Percentiles rank a stretch among this genome's conserved stretches.
phyloP scores from a whole-genome alignment of 2,113 vertebrate species.

The human (Homo sapiens) region GRCh38 chr12:34062501-34063000 shows the following conservation, averaged over 20 bases:
- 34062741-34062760: neutral
- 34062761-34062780: neutral
- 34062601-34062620: neutral
- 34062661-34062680: neutral
- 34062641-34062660: neutral
- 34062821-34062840: neutral
- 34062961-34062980: neutral
- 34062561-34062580: neutral
- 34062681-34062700: neutral
- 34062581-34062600: neutral
- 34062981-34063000: neutral
- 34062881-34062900: neutral
- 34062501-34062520: neutral
- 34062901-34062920: neutral
- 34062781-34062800: neutral
- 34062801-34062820: neutral
- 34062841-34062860: neutral
- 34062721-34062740: neutral
- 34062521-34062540: neutral
- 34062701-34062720: neutral
- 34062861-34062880: neutral
- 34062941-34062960: neutral
- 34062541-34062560: neutral
- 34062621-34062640: neutral
- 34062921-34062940: neutral